A percentile compares a stretch with the other conserved stretches of the same genome.
These are phyloP conservation scores for Elgonia sp. DNA, from an alignment of 2,888 invertebrate species.

Conservation along the genomic window DNA sequence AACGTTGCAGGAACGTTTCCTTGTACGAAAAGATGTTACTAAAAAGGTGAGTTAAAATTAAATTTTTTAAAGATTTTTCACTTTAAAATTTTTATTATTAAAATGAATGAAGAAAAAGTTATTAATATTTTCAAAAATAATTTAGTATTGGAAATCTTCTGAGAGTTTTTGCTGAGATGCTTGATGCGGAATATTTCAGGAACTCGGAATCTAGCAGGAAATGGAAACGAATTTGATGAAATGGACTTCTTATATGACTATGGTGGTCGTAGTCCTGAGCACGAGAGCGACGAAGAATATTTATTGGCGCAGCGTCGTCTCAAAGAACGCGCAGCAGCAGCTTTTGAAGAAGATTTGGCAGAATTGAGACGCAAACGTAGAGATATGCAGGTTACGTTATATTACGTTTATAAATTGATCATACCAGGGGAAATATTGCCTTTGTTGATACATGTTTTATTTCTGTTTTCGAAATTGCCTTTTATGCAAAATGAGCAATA, in stretches of 20 bases:
- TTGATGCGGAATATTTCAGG: constrained; percentile 82
- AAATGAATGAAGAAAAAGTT: too few species aligned
- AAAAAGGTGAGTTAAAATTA: too few species aligned
- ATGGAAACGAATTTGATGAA: constrained; percentile 82
- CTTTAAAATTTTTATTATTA: too few species aligned
- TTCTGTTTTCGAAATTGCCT: not conserved
- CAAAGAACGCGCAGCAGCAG: constrained; percentile 84
- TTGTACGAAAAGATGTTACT: too few species aligned
- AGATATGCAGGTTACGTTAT: constrained; percentile 84
- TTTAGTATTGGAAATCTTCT: not conserved
- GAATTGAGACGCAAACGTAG: constrained; percentile 85
- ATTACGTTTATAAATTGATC: constrained; percentile 49
- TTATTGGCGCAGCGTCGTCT: constrained; percentile 82
- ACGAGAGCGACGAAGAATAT: constrained; percentile 83
- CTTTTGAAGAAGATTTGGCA: constrained; percentile 85
- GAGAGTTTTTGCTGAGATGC: constrained; percentile 38
- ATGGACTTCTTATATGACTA: constrained; percentile 81
- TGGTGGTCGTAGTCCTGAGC: constrained; percentile 80
- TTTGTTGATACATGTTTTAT: constrained; percentile 11
- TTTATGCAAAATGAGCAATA: constrained; percentile 1
- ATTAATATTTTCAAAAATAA: not conserved
- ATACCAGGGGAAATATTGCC: constrained; percentile 4
- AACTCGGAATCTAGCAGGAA: constrained; percentile 82
- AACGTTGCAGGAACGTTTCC: too few species aligned
- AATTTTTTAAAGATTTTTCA: too few species aligned